phyloP scores from a whole-genome alignment of 92 coral and sea anemone species.

The Zoanthus solanderi region DNA sequence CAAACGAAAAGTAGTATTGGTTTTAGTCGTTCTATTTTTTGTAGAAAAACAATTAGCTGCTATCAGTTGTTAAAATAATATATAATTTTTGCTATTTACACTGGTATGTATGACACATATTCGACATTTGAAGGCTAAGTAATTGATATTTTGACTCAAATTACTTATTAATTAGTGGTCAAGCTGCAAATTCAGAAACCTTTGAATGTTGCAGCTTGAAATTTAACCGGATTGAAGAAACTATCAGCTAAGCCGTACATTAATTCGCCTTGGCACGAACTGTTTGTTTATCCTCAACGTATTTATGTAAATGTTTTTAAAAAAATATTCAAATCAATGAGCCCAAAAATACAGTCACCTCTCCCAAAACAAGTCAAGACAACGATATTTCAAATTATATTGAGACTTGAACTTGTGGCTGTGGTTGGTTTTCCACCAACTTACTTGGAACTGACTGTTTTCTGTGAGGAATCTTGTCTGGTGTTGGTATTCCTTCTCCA shows the following conservation, averaged over 20 bases:
- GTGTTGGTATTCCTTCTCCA: conserved; percentile 96
- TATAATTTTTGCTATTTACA: too few relatives aligned
- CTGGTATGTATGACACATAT: too few relatives aligned
- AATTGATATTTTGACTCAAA: too few relatives aligned
- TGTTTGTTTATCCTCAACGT: not conserved
- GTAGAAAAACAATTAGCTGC: too few relatives aligned
- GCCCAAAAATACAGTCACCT: conserved; percentile 17
- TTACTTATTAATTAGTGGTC: too few relatives aligned
- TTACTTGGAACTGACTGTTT: conserved; percentile 99
- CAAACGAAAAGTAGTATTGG: too few relatives aligned
- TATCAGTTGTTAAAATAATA: too few relatives aligned
- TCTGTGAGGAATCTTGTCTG: conserved; percentile 99
- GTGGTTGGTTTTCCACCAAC: conserved; percentile 82
- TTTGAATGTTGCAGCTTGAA: too few relatives aligned
- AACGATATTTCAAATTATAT: conserved; percentile 24
- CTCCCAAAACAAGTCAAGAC: not conserved
- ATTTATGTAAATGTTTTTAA: not conserved
- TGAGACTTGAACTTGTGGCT: conserved; percentile 52
- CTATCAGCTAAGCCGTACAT: not conserved
- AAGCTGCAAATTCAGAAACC: too few relatives aligned
- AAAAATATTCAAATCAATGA: conserved; percentile 10
- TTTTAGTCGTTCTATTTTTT: too few relatives aligned
- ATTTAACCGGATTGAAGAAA: too few relatives aligned
- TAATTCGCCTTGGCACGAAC: not conserved
- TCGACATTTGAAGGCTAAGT: too few relatives aligned